These are phyloP conservation scores for Lepus townsendii DNA, from an alignment of 2,797 vertebrate species.

Conservation along the genomic window DNA sequence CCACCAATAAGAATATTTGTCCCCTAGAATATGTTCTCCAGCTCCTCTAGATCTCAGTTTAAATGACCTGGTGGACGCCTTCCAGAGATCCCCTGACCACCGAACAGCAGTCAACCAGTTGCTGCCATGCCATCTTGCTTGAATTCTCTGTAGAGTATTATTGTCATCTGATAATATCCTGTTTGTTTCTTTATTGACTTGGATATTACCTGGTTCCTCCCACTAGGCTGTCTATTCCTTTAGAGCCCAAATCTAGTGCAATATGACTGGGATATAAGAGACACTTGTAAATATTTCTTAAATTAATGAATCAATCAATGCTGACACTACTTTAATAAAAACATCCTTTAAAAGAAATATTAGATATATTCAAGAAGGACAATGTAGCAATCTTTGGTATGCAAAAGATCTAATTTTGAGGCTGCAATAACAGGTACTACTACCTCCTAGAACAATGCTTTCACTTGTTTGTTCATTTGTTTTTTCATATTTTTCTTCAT, in stretches of 20 bases:
- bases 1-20: background rate
- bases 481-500: no score
- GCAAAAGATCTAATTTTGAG: background rate
- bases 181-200: background rate
- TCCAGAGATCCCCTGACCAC: background rate
- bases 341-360: background rate
- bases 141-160: background rate
- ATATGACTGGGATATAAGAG: background rate
- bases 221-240: background rate
- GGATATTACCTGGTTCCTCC: background rate
- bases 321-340: background rate
- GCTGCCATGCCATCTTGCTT: background rate
- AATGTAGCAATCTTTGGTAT: background rate
- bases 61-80: background rate
- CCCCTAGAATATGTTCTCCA: background rate
- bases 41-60: background rate
- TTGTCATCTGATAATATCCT: background rate
- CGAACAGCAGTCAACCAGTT: background rate
- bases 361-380: background rate
- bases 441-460: background rate
- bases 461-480: no score
- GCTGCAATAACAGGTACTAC: background rate
- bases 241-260: background rate
- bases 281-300: background rate
- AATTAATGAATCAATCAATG: background rate